Evolutionary conservation across 2,888 invertebrate species (phyloP), one percentile per base, ranked within the genome.

Genomic region (Cerastis rubricosa): DNA sequence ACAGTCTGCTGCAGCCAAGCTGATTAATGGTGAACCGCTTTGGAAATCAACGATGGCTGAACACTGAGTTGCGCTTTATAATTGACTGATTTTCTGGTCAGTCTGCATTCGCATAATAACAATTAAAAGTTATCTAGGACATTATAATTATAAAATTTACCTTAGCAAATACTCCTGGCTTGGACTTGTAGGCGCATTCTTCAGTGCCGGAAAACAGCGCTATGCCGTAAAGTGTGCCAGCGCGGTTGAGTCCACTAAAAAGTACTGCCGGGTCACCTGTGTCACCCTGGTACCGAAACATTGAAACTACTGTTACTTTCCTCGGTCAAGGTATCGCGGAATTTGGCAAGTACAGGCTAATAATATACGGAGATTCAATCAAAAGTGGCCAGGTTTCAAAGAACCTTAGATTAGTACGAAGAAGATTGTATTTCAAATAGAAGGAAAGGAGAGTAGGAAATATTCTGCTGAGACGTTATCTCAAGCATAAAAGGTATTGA

Each of bases 161-260:
- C 95, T 96, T 95, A 17, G 96, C 96, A 88, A 93, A 96, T 22
- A 96, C 89, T 76, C 96, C 96, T 29, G 96, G 96, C 59, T 96
- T 96, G 0, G 94, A 94, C 74, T 96, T 96, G 82, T 91, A 94
- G 0, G 96, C 94, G 84, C 96, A 96, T 81, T 96, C 96, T 83
- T 96, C 96, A 0, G 95, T 95, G 57, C 96, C 96, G 7, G 96
- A 96, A 86, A 96, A 96, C 17, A 96, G 80, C 0, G 96, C 96
- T 45, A 96, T 94, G 0, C 96, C 96, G 77, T 87, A 94, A 35
- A 96, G 88, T 0, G 95, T 95, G 7, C 96, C 96, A 0, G 92
- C 93, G n/a, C 94, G 90, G 74, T 94, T 94, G n/a, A 92, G 71
- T 1, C 96, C 96, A 75, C 92, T 95, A 85, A 96, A 96, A 76